Conservation (phyloP, 1,140 invertebrate species). For the Sinella curviseta region DNA sequence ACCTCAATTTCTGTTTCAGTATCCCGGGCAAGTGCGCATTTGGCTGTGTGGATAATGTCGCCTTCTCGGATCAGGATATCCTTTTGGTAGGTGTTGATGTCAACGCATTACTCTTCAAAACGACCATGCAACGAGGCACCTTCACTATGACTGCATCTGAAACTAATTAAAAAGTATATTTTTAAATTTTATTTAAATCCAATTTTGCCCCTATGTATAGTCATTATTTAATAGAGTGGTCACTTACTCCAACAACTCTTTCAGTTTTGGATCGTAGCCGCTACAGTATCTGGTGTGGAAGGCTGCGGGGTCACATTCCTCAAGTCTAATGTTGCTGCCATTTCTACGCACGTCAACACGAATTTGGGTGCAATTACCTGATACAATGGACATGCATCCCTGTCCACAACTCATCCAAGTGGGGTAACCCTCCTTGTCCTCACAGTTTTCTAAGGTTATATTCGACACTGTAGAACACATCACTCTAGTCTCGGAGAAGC, state of each 20-base stretch:
- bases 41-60: constrained; percentile 74
- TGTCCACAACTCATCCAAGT: constrained; percentile 83
- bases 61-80: constrained; percentile 81
- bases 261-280: constrained; percentile 81
- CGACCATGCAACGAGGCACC: constrained; percentile 78
- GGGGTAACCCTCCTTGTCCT: constrained; percentile 51
- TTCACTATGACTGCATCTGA: constrained; percentile 76
- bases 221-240: neutral
- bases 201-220: neutral
- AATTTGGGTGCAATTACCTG: constrained; percentile 81
- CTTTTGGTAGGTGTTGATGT: constrained; percentile 82
- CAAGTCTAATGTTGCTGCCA: constrained; percentile 72
- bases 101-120: constrained; percentile 81
- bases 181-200: constrained; percentile 54
- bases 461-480: constrained; percentile 86
- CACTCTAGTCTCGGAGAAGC: constrained; percentile 77
- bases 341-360: constrained; percentile 81
- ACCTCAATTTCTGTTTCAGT: constrained; percentile 66
- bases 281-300: constrained; percentile 80
- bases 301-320: constrained; percentile 74
- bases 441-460: constrained; percentile 74
- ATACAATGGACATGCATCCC: constrained; percentile 87
- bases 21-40: constrained; percentile 46
- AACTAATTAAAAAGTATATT: no score
- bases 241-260: constrained; percentile 51